Conservation (phyloP, 1,140 invertebrate species). For the Helicoverpa armigera region DNA sequence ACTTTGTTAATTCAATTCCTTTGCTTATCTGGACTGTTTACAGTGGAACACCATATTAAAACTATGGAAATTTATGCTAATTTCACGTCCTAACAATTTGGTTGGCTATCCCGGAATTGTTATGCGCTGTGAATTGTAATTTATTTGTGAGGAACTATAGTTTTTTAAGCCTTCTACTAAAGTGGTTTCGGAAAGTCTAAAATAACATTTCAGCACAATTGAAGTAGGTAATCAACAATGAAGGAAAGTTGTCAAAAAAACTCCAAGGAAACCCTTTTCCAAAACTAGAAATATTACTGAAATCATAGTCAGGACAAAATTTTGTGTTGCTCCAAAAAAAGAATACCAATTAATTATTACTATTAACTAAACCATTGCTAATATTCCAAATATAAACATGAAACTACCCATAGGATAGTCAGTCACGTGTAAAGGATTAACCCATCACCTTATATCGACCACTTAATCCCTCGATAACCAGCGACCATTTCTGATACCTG, state of each 20-base stretch:
- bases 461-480: constrained; percentile 14
- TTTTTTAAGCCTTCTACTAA: not conserved
- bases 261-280: too few species aligned
- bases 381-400: not conserved
- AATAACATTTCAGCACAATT: too few species aligned
- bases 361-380: not conserved
- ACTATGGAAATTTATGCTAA: constrained; percentile 34
- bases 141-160: not conserved
- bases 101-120: not conserved
- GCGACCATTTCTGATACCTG: not conserved
- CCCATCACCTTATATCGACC: constrained; percentile 18
- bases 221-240: too few species aligned
- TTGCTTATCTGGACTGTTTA: constrained; percentile 3
- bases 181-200: too few species aligned
- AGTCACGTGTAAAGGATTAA: constrained; percentile 4
- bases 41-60: constrained; percentile 9
- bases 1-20: constrained; percentile 2
- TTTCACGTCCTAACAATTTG: constrained; percentile 13
- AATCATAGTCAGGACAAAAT: too few species aligned
- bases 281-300: too few species aligned
- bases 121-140: constrained; percentile 31
- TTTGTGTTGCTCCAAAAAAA: too few species aligned
- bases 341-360: too few species aligned
- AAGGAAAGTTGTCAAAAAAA: too few species aligned
- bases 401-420: not conserved